Percentiles rank a stretch among this genome's conserved stretches.
Evolutionary conservation across 2,113 vertebrate species (phyloP).

Genomic region (Gnathonemus echidnorhynchus): DNA sequence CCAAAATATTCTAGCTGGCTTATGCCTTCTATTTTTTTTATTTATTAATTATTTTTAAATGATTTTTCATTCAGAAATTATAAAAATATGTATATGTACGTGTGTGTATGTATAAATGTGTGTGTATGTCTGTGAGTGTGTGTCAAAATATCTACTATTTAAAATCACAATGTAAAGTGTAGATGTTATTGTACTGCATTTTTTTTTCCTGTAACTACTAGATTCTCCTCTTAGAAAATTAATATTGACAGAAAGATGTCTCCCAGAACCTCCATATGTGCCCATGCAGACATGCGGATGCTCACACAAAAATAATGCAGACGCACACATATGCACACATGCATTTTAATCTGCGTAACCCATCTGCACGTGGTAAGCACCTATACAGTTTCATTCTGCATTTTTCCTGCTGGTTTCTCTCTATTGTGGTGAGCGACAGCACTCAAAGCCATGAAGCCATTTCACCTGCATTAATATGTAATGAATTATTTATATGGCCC

Average conservation of each 20-base stretch:
- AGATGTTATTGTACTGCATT: background rate
- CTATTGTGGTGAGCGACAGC: conserved; percentile 66
- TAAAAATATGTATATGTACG: background rate
- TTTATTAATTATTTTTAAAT: background rate
- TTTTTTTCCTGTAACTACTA: background rate
- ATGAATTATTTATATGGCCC: conserved; percentile 97
- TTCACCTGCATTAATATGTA: conserved; percentile 91
- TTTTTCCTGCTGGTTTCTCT: conserved; percentile 51
- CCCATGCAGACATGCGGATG: background rate
- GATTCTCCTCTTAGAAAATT: background rate
- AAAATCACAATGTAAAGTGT: background rate
- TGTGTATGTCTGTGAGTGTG: background rate
- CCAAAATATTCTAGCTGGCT: background rate
- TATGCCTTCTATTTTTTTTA: background rate
- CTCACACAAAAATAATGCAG: background rate
- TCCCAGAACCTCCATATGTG: background rate
- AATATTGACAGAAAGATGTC: conserved; percentile 1
- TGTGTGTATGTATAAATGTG: background rate
- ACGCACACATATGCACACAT: background rate
- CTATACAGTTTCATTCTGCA: conserved; percentile 61
- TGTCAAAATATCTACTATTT: background rate
- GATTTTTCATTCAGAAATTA: background rate
- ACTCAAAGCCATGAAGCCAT: conserved; percentile 76
- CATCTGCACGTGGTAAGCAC: conserved; percentile 27
- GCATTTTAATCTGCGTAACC: conserved; percentile 16